Evolutionary conservation across 2,797 vertebrate species (phyloP), one percentile per base, ranked within the genome.

Genomic region (Lophura swinhoii): DNA sequence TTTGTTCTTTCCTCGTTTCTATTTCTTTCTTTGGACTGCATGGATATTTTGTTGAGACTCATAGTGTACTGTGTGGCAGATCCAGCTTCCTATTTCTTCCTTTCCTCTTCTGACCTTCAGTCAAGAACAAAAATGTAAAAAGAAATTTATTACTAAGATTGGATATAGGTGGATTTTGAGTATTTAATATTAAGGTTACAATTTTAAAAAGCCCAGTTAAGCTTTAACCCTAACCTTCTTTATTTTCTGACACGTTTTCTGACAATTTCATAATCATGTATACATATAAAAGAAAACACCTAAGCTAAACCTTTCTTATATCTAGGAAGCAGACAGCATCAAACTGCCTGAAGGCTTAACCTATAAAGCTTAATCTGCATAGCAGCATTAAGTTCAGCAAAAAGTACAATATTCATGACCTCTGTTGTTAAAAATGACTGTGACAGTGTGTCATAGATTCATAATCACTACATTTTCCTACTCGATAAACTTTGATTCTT

Each of bases 221-320:
- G 4, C 16, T 86, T 37, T 29, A 13, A 20, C 5, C 60, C 18
- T 4, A 7, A 4, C 9, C 6, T 2, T 62, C 23, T 78, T 49
- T 44, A 17, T 12, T 18, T 15, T 3, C 4, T n/a, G 15, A 46
- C 8, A 7, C 4, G 12, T 48, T 48, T 48, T 48, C 22, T 49
- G 48, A 9, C 3, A 58, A 44, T 53, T 77, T 22, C 66, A 2
- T 12, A 4, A 0, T 1, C 15, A 16, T 26, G 2, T 12, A 22
- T 4, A 4, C 7, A 39, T 24, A n/a, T 28, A 35, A 58, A 68
- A 12, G 1, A 1, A 9, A 8, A 58, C 7, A 46, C n/a, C 37
- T 6, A 0, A 46, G 60, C 13, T 14, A 14, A 33, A 39, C 7
- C 21, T 9, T 31, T 0, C 10, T 64, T 77, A 1, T 0, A 14